Evolutionary conservation across 2,888 invertebrate species (phyloP), one percentile per base, ranked within the genome.

Genomic region (Drosophila antonietae): DNA sequence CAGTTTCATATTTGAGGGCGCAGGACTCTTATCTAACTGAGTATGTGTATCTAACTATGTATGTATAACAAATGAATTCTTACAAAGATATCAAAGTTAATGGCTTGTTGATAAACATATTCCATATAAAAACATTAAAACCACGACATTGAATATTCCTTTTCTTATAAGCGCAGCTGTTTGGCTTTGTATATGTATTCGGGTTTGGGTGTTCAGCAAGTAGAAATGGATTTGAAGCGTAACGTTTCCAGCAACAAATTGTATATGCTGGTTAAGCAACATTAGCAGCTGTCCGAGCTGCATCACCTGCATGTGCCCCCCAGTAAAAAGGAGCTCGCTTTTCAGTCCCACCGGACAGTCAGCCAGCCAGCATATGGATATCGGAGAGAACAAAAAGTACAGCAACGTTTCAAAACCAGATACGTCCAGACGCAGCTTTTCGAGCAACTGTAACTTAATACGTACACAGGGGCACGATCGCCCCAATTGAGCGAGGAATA

Each of bases 381-480:
- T 61, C 33, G 10, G 39, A 39, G 15, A 62, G 57, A 69, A 66
- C 46, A 63, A 47, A 57, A 33, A n/a, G 65, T 72, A 63, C 72
- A 72, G 56, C 62, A 72, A 43, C 37, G 64, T 41, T 55, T 14
- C 18, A 20, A 68, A 64, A 51, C 46, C 63, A 68, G 64, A 64
- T 69, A 60, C 44, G 47, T n/a, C 35, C 35, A 59, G 55, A 43
- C 37, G 47, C 68, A 78, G 73, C 72, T 66, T 72, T 73, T 57
- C 53, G 47, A 51, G 62, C 46, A 61, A 35, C 57, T 74, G 84
- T 78, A 85, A 85, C 68, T 64, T 55, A 73, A 85, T 84, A 85
- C 67, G 89, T 80, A 75, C 76, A 72, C 73, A 61, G 67, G 63
- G 68, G 59, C 67, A 71, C 58, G 75, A 78, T 80, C 81, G 73